Evolutionary conservation across 2,888 invertebrate genomes (phyloP).

Genomic region (Cinara cedri): DNA sequence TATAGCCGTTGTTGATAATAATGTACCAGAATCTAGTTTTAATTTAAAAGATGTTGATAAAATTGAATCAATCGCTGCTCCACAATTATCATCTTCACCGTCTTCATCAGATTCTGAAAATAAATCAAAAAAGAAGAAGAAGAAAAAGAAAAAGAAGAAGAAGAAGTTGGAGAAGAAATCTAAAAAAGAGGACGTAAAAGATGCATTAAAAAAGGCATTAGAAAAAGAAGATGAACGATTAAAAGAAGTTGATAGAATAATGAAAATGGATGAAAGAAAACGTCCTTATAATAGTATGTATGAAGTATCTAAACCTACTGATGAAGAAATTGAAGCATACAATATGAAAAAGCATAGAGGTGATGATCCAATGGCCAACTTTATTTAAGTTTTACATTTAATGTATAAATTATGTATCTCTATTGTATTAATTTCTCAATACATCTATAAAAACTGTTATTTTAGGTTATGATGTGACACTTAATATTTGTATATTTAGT

Average conservation of each 20-base stretch:
- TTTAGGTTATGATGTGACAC: too few relatives aligned
- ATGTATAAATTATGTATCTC: not conserved
- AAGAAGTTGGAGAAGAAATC: conserved; percentile 66
- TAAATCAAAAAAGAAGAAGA: conserved; percentile 60
- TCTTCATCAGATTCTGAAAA: conserved; percentile 58
- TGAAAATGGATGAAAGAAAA: conserved; percentile 84
- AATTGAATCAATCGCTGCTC: conserved; percentile 12
- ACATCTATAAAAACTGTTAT: not conserved
- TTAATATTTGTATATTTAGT: not conserved
- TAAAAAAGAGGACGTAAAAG: conserved; percentile 65
- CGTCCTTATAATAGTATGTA: conserved; percentile 92
- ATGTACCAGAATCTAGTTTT: conserved; percentile 28
- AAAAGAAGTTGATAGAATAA: conserved; percentile 70
- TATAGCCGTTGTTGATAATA: conserved; percentile 32
- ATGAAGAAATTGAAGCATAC: conserved; percentile 93
- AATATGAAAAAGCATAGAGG: conserved; percentile 81
- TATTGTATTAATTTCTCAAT: not conserved
- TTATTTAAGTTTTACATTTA: conserved; percentile 24
- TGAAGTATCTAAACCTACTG: conserved; percentile 82
- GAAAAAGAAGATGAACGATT: conserved; percentile 70
- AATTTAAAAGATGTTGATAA: conserved; percentile 10
- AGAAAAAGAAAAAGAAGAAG: conserved; percentile 63
- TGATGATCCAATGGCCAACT: conserved; percentile 88
- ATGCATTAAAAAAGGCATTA: conserved; percentile 70
- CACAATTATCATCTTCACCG: conserved; percentile 57